A percentile compares a stretch with the other conserved stretches of the same genome.
Evolutionary conservation across 2,888 invertebrate species (phyloP).

Genomic region (Villa cingulata): DNA sequence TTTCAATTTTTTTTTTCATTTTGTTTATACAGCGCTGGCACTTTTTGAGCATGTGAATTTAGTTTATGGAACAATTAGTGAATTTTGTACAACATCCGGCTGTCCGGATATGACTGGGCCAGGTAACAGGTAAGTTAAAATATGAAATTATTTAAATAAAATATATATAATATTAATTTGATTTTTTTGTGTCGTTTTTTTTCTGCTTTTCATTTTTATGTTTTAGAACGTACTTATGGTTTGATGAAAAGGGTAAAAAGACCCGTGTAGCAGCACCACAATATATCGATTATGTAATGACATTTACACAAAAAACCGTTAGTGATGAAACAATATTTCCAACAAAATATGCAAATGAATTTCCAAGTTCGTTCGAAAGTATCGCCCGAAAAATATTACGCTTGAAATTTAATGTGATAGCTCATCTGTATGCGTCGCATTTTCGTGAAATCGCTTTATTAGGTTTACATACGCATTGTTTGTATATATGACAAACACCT

Average conservation of each 20-base stretch:
- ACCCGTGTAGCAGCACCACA: conserved; percentile 93
- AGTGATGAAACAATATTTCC: conserved; percentile 95
- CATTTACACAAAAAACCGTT: conserved; percentile 92
- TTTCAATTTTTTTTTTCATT: not conserved
- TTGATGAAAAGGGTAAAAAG: conserved; percentile 98
- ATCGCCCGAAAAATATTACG: conserved; percentile 93
- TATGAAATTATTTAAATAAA: too few species aligned
- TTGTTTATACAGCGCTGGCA: conserved; percentile 62
- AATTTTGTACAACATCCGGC: conserved; percentile 91
- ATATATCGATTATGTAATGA: conserved; percentile 98
- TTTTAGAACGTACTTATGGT: conserved; percentile 89
- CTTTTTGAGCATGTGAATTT: conserved; percentile 98
- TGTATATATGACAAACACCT: too few species aligned
- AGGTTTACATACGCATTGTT: conserved; percentile 84
- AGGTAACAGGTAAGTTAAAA: conserved; percentile 59
- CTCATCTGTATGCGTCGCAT: conserved; percentile 96
- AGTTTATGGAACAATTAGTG: conserved; percentile 95
- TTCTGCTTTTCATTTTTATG: conserved; percentile 7
- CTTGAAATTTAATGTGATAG: conserved; percentile 94
- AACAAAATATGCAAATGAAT: conserved; percentile 93
- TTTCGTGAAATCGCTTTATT: conserved; percentile 89
- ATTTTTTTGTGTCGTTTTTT: too few species aligned
- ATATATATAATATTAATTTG: too few species aligned
- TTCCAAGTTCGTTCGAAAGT: conserved; percentile 86
- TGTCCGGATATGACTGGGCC: conserved; percentile 98